phyloP scores from a whole-genome alignment of 2,113 vertebrate genomes.

The Poeciliopsis occidentalis region DNA sequence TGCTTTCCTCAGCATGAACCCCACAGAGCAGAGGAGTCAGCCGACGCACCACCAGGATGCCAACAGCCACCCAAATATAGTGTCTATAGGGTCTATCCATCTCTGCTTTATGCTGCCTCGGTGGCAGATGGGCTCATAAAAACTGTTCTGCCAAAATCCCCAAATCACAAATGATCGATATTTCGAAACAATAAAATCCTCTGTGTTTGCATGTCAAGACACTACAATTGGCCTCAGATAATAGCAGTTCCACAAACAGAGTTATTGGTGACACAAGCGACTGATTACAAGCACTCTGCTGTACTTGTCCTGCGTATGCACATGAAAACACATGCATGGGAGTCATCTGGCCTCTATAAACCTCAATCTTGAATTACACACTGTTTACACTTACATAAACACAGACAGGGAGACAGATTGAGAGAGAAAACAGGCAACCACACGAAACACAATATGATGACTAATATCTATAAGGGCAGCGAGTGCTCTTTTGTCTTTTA shows the following conservation, averaged over 20 bases:
- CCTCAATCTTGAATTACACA: constrained; percentile 2
- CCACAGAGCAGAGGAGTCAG: constrained; percentile 26
- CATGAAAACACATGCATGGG: constrained; percentile 16
- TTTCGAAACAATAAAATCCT: constrained; percentile 16
- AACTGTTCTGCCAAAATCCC: constrained; percentile 16
- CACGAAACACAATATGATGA: constrained; percentile 39
- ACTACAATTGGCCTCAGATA: constrained; percentile 27
- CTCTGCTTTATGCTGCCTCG: constrained; percentile 13
- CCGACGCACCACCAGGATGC: constrained; percentile 21
- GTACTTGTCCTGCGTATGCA: neutral
- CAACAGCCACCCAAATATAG: constrained; percentile 21
- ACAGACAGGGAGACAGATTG: constrained; percentile 12
- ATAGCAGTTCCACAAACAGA: constrained; percentile 6
- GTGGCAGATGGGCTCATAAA: constrained; percentile 4
- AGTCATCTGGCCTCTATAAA: constrained; percentile 27
- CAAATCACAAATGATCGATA: constrained; percentile 23
- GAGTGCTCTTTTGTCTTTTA: constrained; percentile 30
- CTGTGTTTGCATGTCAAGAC: neutral
- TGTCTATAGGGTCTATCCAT: constrained; percentile 15
- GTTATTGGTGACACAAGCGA: constrained; percentile 16
- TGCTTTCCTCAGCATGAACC: constrained; percentile 40
- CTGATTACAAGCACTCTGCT: constrained; percentile 12
- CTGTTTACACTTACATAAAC: constrained; percentile 18
- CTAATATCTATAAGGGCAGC: constrained; percentile 42
- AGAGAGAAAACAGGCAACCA: constrained; percentile 8